phyloP scores from a whole-genome alignment of 1,140 invertebrate species.

The Semibalanus balanoides region DNA sequence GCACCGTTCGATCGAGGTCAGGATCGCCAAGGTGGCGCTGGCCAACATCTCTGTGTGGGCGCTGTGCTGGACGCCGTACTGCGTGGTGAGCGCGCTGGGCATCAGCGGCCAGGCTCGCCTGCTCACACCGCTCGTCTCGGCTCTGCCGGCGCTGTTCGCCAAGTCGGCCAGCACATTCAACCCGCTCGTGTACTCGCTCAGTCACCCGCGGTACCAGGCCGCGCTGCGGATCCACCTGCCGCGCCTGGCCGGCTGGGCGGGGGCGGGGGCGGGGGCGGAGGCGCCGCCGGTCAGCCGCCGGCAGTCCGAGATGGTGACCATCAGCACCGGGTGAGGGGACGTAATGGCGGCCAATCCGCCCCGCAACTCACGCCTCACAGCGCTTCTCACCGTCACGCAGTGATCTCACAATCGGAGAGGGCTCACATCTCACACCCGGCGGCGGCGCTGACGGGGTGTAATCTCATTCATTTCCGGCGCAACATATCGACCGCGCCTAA shows the following conservation, averaged over 20 bases:
- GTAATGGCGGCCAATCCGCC: too few species aligned
- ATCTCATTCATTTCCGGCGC: too few species aligned
- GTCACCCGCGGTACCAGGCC: slow-evolving; percentile 44
- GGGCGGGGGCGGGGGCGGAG: too few species aligned
- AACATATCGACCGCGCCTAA: too few species aligned
- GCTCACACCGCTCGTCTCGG: slow-evolving; percentile 27
- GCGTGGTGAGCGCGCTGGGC: slow-evolving; percentile 27
- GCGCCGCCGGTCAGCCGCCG: too few species aligned
- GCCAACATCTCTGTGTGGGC: slow-evolving; percentile 29
- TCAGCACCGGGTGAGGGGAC: too few species aligned
- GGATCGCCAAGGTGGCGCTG: slow-evolving; percentile 31
- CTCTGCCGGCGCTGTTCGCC: slow-evolving; percentile 21
- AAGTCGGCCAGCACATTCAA: slow-evolving; percentile 21
- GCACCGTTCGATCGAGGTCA: slow-evolving; percentile 21
- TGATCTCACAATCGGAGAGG: too few species aligned
- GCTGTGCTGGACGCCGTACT: slow-evolving; percentile 33
- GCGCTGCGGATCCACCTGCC: slow-evolving; percentile 56
- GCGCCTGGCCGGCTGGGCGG: slow-evolving; percentile 28
- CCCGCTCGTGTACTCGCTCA: slow-evolving; percentile 22
- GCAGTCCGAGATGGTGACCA: too few species aligned
- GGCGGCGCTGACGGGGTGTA: too few species aligned
- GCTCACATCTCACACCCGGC: too few species aligned
- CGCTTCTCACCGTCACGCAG: too few species aligned
- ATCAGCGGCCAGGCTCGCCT: slow-evolving; percentile 24
- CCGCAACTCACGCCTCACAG: too few species aligned